Conservation (phyloP, 2,888 invertebrate genomes). For the Synergus laeviventris region DNA sequence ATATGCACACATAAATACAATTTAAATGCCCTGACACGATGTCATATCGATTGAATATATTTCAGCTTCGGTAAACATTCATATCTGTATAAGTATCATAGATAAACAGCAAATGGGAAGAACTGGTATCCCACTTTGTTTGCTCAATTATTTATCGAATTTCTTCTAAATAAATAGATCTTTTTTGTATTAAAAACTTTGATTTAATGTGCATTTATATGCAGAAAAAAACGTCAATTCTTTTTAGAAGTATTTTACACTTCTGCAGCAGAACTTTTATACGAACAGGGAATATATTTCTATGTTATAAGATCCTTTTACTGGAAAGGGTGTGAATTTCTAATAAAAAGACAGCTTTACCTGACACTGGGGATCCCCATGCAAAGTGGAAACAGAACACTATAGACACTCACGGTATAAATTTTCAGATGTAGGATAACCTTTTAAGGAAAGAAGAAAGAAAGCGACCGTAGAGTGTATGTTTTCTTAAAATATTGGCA, state of each 20-base stretch:
- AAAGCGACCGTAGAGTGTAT: not conserved
- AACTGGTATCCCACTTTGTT: not conserved
- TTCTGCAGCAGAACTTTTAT: not conserved
- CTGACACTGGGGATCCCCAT: not conserved
- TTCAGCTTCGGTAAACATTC: constrained; percentile 12
- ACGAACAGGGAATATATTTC: not conserved
- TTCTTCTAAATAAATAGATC: not conserved
- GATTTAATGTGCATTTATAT: not conserved
- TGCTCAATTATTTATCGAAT: not conserved
- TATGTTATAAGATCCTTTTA: not conserved
- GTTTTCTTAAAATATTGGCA: too few relatives aligned
- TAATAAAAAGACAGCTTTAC: constrained; percentile 3
- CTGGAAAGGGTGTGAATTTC: not conserved
- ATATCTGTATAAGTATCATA: constrained; percentile 20
- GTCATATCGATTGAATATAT: not conserved
- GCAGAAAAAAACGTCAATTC: not conserved
- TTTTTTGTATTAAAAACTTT: not conserved
- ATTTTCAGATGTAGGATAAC: not conserved
- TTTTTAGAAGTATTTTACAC: not conserved
- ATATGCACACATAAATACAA: constrained; percentile 1
- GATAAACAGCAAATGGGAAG: constrained; percentile 1
- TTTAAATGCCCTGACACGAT: not conserved
- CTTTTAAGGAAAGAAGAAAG: not conserved
- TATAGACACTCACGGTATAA: not conserved
- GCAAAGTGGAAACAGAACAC: constrained; percentile 25